Base-by-base conservation (phyloP, 1,140 invertebrate species). In the Lepidostoma basale region DNA sequence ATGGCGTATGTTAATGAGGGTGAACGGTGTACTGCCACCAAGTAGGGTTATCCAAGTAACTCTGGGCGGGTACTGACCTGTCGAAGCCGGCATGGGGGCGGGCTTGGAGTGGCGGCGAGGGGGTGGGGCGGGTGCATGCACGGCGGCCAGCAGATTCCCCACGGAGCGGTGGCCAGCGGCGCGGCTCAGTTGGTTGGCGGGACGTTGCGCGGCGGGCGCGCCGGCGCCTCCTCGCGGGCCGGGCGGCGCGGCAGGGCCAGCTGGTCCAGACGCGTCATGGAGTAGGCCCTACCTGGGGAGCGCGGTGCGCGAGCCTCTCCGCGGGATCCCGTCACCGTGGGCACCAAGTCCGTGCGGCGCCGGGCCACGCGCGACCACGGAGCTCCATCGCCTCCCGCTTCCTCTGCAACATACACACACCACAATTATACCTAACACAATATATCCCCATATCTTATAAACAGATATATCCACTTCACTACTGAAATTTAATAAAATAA, bases 241-340 rank as follows among this genome's bases (percentile, higher is more conserved):
- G 62, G 84, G 75, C 84, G 84, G 67, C 90, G 83, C 62, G 92
- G 91, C 80, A 89, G 89, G 74, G 90, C 85, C 80, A 94, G 84
- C 76, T 91, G 88, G 86, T 95, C 93, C 84, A 96, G 86, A 75
- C 94, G 89, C 75, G 92, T 92, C 92, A 95, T 94, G 76, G 93
- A 95, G 84, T 91, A 92, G 75, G 93, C 92, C 88, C 93, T 94
- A 91, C 90, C 90, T 91, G 88, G 88, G 76, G 88, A 88, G 75
- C 87, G 85, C 76, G 85, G 85, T 76, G 88, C 87, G 45, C 82
- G 81, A 77, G 74, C 79, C 78, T 77, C 83, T 77, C 74, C 83
- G 75, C 90, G 86, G 70, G 89, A 85, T 49, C 88, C 86, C 72
- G 90, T 92, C 79, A 94, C 88, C 71, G 93, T 95, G 67, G 94